Conservation (phyloP, 92 coral and sea anemone genomes). For the Epizoanthus fatuus region DNA sequence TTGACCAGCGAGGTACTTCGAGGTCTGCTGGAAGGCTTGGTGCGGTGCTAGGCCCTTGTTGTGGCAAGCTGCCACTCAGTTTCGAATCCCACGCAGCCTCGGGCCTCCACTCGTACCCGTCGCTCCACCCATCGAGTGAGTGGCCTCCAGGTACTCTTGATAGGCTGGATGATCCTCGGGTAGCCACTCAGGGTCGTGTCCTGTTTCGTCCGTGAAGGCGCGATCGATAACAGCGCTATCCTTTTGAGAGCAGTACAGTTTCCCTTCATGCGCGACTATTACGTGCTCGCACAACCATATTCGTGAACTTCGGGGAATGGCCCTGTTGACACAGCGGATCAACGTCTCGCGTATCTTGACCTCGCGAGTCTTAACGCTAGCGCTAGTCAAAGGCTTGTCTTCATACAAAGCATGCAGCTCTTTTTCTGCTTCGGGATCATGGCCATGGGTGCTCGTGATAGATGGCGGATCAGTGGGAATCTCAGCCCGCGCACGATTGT, state of each 20-base stretch:
- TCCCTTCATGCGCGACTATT: not conserved
- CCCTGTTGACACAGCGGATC: constrained; percentile 19
- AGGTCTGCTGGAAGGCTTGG: constrained; percentile 2
- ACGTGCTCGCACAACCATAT: constrained; percentile 20
- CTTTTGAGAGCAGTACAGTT: too few species aligned
- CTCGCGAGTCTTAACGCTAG: not conserved
- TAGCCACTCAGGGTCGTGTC: constrained; percentile 7
- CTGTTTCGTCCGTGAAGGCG: constrained; percentile 24
- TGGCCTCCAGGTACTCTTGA: constrained; percentile 4
- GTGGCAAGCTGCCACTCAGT: not conserved
- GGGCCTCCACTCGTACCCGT: constrained; percentile 8
- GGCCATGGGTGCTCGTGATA: constrained; percentile 39
- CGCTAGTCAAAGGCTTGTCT: constrained; percentile 9
- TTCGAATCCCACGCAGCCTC: not conserved
- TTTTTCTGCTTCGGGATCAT: constrained; percentile 15
- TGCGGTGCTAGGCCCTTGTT: not conserved
- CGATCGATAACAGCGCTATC: not conserved
- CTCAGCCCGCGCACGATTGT: not conserved
- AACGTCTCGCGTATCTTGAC: not conserved
- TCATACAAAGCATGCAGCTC: constrained; percentile 17
- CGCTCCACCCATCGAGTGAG: constrained; percentile 41
- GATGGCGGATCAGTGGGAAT: constrained; percentile 40
- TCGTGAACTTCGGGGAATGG: constrained; percentile 4
- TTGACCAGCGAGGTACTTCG: not conserved
- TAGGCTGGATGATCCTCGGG: constrained; percentile 5